A percentile compares a stretch with the other conserved stretches of the same genome.
Conservation (phyloP, 2,797 vertebrate genomes). For the Enteromius mattozi region DNA sequence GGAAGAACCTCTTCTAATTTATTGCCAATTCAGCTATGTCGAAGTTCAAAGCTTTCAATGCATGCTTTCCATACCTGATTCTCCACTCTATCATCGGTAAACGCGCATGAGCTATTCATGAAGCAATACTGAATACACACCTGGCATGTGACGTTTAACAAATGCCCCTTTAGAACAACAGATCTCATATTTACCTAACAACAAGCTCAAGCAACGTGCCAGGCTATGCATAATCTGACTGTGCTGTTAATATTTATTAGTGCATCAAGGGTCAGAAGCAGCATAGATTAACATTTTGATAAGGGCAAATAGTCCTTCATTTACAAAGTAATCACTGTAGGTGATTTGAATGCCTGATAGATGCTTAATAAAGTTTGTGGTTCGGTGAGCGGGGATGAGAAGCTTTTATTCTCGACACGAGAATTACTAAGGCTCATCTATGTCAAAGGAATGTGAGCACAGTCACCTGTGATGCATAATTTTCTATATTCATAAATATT, state of each 20-base stretch:
- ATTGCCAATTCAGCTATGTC: background rate
- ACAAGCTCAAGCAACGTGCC: slow-evolving; percentile 17
- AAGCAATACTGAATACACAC: slow-evolving; percentile 36
- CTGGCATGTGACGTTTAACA: slow-evolving; percentile 36
- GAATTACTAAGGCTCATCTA: background rate
- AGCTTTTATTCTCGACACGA: background rate
- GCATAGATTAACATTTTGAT: slow-evolving; percentile 47
- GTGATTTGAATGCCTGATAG: slow-evolving; percentile 19
- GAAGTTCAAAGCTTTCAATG: background rate
- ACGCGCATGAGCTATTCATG: slow-evolving; percentile 18
- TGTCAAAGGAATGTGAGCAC: background rate
- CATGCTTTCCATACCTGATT: background rate
- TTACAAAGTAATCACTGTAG: slow-evolving; percentile 31
- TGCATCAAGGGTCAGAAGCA: slow-evolving; percentile 25
- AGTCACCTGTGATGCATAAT: background rate
- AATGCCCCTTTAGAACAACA: slow-evolving; percentile 42
- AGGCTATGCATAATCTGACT: slow-evolving; percentile 33
- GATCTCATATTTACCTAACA: slow-evolving; percentile 36
- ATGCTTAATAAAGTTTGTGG: slow-evolving; percentile 18
- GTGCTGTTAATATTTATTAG: slow-evolving; percentile 43
- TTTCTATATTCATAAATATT: slow-evolving; percentile 1
- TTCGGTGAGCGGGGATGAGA: no score
- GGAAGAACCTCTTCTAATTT: background rate
- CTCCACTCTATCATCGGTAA: background rate
- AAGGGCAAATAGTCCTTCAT: slow-evolving; percentile 37